Conservation (phyloP, 2,797 vertebrate genomes). For the Amblyopsis hoosieri region DNA sequence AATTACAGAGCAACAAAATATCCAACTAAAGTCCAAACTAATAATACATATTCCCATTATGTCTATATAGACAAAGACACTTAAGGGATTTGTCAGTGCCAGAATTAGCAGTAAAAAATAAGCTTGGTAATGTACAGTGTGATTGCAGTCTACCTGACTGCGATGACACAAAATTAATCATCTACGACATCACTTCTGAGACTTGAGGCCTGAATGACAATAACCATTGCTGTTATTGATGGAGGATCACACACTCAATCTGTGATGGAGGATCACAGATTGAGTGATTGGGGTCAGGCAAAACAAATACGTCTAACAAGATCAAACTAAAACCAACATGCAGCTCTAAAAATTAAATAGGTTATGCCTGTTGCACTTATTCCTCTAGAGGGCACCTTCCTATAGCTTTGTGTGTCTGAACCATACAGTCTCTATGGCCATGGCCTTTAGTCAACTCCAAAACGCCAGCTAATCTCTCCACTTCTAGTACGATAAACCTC, state of each 20-base stretch:
- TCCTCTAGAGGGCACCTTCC: slow-evolving; percentile 66
- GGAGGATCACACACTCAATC: too few relatives aligned
- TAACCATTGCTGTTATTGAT: background rate
- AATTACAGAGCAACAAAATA: too few relatives aligned
- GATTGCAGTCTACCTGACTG: slow-evolving; percentile 7
- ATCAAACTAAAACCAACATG: too few relatives aligned
- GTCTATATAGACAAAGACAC: background rate
- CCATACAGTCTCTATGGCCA: too few relatives aligned
- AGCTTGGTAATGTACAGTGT: slow-evolving; percentile 9
- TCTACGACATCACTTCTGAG: slow-evolving; percentile 21
- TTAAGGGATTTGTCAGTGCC: background rate
- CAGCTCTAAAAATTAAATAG: background rate
- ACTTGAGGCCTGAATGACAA: background rate
- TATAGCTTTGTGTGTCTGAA: slow-evolving; percentile 4
- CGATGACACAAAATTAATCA: slow-evolving; percentile 21
- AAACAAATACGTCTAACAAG: too few relatives aligned
- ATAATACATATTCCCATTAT: too few relatives aligned
- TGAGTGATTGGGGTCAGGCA: too few relatives aligned
- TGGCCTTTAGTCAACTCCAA: too few relatives aligned
- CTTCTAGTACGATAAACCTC: too few relatives aligned
- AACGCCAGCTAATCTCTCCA: too few relatives aligned
- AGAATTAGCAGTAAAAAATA: background rate
- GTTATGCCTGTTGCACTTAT: slow-evolving; percentile 1
- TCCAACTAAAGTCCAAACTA: too few relatives aligned
- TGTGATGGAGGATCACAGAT: too few relatives aligned